phyloP scores from a whole-genome alignment of 2,797 vertebrate species.

The Molothrus aeneus region DNA sequence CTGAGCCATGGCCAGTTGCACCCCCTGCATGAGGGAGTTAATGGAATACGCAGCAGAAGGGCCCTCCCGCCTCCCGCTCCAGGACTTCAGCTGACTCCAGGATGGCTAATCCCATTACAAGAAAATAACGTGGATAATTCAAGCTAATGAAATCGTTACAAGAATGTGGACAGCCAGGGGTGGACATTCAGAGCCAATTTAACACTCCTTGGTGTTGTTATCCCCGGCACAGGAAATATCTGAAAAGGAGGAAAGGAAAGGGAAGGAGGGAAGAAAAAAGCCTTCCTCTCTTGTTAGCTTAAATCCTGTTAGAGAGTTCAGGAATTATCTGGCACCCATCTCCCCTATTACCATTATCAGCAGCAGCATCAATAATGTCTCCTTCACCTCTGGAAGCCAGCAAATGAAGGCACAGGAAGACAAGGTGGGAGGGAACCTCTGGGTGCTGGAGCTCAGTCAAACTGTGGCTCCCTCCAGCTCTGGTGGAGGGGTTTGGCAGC shows the following conservation, averaged over 20 bases:
- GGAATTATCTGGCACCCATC: conserved; percentile 31
- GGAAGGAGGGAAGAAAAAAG: background rate
- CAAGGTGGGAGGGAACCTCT: background rate
- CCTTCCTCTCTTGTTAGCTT: conserved; percentile 48
- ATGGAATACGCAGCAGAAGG: conserved; percentile 30
- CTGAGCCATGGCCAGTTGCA: conserved; percentile 40
- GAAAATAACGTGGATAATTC: conserved; percentile 82
- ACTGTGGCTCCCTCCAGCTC: background rate
- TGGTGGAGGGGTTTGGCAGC: fast-evolving
- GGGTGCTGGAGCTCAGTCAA: background rate
- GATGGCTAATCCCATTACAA: conserved; percentile 78
- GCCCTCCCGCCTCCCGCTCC: conserved; percentile 37
- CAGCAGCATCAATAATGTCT: background rate
- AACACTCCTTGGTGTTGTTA: conserved; percentile 70
- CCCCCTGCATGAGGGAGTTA: conserved; percentile 48
- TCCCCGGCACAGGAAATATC: conserved; percentile 60
- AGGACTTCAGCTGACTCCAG: conserved; percentile 71
- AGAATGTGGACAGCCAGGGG: conserved; percentile 78
- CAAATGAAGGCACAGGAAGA: background rate
- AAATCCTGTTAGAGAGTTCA: conserved; percentile 61
- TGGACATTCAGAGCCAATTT: conserved; percentile 76
- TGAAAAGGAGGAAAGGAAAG: conserved; percentile 51
- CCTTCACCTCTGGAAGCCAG: conserved; percentile 29
- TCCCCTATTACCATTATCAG: background rate
- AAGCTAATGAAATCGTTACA: conserved; percentile 80